A percentile compares a stretch with the other conserved stretches of the same genome.
These are phyloP conservation scores for Anthophora plumipes DNA, from an alignment of 2,888 invertebrate species.

Conservation along the genomic window DNA sequence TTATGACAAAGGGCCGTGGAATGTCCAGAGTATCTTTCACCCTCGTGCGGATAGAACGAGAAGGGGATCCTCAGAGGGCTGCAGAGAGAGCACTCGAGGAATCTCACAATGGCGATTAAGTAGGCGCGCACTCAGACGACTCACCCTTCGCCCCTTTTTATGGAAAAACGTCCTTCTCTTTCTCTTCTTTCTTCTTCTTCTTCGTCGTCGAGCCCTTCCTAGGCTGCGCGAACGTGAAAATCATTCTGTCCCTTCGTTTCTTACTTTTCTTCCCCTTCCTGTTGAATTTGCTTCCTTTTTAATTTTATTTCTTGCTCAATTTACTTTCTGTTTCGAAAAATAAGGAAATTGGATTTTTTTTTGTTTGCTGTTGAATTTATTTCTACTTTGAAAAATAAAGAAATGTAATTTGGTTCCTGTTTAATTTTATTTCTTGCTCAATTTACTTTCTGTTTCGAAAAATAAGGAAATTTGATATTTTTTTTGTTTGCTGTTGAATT, in stretches of 20 bases:
- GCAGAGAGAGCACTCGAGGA: constrained; percentile 46
- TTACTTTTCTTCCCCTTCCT: too few species aligned
- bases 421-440: too few species aligned
- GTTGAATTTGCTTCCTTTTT: not conserved
- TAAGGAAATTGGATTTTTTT: too few species aligned
- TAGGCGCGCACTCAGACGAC: constrained; percentile 58
- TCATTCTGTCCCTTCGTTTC: not conserved
- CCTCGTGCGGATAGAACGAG: constrained; percentile 15
- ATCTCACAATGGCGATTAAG: constrained; percentile 68
- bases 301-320: too few species aligned
- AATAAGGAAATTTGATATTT: too few species aligned
- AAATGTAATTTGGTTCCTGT: not conserved
- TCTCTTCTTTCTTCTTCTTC: not conserved
- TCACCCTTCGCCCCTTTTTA: constrained; percentile 39
- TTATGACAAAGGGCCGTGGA: constrained; percentile 39
- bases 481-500: too few species aligned
- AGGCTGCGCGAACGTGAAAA: constrained; percentile 4
- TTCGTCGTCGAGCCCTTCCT: not conserved
- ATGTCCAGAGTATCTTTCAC: constrained; percentile 48
- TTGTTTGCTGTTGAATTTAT: too few species aligned
- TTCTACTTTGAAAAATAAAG: too few species aligned
- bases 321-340: too few species aligned
- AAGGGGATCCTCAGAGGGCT: constrained; percentile 29
- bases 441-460: too few species aligned
- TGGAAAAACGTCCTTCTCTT: constrained; percentile 41